Evolutionary conservation across 2,888 invertebrate species (phyloP).

Genomic region (Ormyrus thymus): DNA sequence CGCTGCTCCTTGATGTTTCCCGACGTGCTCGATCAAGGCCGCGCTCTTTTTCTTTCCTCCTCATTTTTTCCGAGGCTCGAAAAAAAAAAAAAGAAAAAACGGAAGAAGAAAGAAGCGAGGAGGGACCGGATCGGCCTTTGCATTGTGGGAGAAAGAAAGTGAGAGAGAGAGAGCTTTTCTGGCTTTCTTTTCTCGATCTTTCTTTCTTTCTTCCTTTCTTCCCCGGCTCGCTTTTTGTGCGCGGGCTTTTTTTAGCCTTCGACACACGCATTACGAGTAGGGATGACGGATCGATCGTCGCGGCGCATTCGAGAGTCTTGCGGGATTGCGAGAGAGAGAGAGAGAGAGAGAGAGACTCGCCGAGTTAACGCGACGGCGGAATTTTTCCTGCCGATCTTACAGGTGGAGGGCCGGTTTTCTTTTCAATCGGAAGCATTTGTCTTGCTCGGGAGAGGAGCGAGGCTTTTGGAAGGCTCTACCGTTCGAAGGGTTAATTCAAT

Average conservation of each 20-base stretch:
- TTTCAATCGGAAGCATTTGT: constrained; percentile 18
- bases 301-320: constrained; percentile 11
- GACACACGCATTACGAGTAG: not conserved
- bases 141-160: no score
- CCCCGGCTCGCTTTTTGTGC: not conserved
- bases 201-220: not conserved
- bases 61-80: not conserved
- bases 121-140: not conserved
- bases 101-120: no score
- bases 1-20: no score
- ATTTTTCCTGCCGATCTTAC: constrained; percentile 21
- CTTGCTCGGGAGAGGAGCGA: constrained; percentile 6
- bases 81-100: not conserved
- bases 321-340: constrained; percentile 6
- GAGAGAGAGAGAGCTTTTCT: no score
- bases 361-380: constrained; percentile 10
- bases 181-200: not conserved
- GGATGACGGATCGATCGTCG: constrained; percentile 24
- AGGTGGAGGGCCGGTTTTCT: not conserved
- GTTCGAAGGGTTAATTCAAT: constrained; percentile 35
- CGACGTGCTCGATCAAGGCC: constrained; percentile 27
- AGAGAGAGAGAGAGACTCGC: not conserved
- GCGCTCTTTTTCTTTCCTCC: not conserved
- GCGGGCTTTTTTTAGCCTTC: not conserved
- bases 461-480: not conserved